Conservation (phyloP, 2,888 invertebrate species). For the Drosophila tripunctata region DNA sequence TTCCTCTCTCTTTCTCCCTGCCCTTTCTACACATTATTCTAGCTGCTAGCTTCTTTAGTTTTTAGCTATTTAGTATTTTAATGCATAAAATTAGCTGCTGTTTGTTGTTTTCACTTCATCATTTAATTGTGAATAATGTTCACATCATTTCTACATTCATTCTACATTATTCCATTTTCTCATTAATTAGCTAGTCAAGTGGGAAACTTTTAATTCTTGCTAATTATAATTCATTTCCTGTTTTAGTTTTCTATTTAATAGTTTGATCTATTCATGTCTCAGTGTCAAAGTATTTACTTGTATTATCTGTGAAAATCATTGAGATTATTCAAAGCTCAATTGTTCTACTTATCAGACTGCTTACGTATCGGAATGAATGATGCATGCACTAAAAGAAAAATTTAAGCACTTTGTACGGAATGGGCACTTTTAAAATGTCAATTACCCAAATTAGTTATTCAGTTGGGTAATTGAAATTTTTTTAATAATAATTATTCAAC, state of each 20-base stretch:
- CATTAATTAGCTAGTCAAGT: conserved; percentile 1
- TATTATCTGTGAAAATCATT: neutral
- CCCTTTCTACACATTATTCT: neutral
- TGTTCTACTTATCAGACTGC: neutral
- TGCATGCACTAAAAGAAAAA: neutral
- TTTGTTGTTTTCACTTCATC: neutral
- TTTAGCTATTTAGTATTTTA: conserved; percentile 14
- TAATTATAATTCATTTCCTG: neutral
- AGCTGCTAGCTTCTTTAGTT: conserved; percentile 1
- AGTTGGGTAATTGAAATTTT: too few species aligned
- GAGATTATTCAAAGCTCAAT: conserved; percentile 1
- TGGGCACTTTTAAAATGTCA: neutral
- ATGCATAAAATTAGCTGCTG: neutral
- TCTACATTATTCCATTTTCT: neutral
- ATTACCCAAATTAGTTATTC: neutral
- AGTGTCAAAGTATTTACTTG: neutral
- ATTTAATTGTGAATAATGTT: neutral
- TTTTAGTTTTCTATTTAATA: neutral
- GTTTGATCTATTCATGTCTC: neutral
- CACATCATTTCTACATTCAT: neutral
- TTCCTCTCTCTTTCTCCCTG: neutral
- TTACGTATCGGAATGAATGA: neutral
- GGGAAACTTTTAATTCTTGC: neutral
- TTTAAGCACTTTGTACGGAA: neutral
- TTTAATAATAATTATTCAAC: too few species aligned